A percentile compares a stretch with the other conserved stretches of the same genome.
phyloP scores from a whole-genome alignment of 1,140 invertebrate species.

The Wiebesia pumilae region DNA sequence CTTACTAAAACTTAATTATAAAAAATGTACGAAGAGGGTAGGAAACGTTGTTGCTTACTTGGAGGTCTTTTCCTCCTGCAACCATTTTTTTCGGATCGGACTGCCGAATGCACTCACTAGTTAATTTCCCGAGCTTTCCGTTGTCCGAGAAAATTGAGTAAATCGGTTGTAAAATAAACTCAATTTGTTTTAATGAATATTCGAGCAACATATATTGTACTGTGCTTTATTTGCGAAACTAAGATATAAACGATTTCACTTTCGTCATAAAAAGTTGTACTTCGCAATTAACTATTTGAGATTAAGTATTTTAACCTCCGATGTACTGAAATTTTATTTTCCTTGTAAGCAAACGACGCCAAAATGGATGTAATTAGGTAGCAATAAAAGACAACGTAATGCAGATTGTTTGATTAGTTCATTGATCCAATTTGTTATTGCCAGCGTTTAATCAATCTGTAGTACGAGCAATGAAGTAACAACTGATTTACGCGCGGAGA shows the following conservation, averaged over 20 bases:
- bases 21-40: no score
- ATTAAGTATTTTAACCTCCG: no score
- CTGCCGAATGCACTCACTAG: neutral
- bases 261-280: no score
- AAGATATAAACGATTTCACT: no score
- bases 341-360: no score
- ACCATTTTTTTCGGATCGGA: constrained; percentile 19
- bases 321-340: no score
- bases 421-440: neutral
- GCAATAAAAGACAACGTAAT: neutral
- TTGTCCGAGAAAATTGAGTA: constrained; percentile 34
- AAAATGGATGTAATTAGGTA: neutral
- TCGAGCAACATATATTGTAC: no score
- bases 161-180: neutral
- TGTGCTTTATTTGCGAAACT: no score
- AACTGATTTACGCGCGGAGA: constrained; percentile 31
- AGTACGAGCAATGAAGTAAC: neutral
- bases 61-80: no score
- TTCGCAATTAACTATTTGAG: no score
- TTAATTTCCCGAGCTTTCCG: neutral
- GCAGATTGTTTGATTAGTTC: neutral
- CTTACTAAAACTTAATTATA: no score
- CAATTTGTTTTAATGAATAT: neutral
- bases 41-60: no score
- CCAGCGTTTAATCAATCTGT: constrained; percentile 14